Conservation (phyloP, 2,888 invertebrate genomes). For the Prosopocoilus inquinatus region DNA sequence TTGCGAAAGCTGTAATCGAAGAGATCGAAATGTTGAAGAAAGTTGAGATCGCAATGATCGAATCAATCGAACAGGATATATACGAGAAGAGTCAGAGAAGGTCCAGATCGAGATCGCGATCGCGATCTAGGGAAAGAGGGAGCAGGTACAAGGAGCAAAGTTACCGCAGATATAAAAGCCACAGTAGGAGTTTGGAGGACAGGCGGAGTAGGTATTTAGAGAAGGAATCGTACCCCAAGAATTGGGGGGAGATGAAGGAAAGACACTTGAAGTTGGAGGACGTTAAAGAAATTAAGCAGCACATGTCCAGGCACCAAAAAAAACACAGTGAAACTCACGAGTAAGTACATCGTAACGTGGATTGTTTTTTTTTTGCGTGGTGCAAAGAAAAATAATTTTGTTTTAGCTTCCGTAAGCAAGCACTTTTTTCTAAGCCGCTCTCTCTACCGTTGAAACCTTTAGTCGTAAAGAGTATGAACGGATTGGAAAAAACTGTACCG, state of each 20-base stretch:
- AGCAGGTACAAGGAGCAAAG: constrained; percentile 3
- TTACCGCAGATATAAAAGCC: constrained; percentile 7
- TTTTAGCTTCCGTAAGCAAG: constrained; percentile 31
- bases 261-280: constrained; percentile 24
- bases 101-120: constrained; percentile 14
- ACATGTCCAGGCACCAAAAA: neutral
- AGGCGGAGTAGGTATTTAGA: constrained; percentile 9
- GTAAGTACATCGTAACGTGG: constrained; percentile 21
- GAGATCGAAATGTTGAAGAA: constrained; percentile 46
- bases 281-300: constrained; percentile 17
- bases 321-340: constrained; percentile 17
- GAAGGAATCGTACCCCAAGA: constrained; percentile 22
- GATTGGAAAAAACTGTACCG: constrained; percentile 33
- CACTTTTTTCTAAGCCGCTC: constrained; percentile 37
- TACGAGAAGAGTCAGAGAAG: neutral
- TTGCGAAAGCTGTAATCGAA: constrained; percentile 43
- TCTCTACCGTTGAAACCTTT: constrained; percentile 34
- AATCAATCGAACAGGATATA: constrained; percentile 12
- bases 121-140: constrained; percentile 16
- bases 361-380: constrained; percentile 14
- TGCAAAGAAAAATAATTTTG: constrained; percentile 3
- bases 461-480: constrained; percentile 31
- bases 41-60: constrained; percentile 20
- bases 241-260: constrained; percentile 27
- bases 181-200: constrained; percentile 16